Percentiles rank a stretch among this genome's conserved stretches.
These are phyloP conservation scores for Peucedramus taeniatus DNA, from an alignment of 2,113 vertebrate species.

Conservation along the genomic window DNA sequence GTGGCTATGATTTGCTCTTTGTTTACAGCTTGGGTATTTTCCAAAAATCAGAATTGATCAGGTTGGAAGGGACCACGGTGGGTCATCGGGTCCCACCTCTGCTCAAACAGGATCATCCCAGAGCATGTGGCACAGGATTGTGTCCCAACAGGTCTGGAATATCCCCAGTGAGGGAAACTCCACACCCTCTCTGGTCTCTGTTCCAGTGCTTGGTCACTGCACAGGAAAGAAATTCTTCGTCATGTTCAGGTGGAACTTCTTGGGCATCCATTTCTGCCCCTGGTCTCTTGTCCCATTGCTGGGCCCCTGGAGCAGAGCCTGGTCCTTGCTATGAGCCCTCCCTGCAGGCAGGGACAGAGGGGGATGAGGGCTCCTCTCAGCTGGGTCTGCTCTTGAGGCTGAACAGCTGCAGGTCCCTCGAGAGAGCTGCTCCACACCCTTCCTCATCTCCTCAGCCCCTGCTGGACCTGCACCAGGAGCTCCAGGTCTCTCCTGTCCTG, in stretches of 20 bases:
- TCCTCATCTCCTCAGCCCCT: background rate
- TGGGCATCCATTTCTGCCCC: background rate
- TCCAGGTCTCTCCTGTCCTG: background rate
- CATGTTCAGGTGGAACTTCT: background rate
- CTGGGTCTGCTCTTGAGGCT: background rate
- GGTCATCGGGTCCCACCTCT: background rate
- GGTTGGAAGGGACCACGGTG: background rate
- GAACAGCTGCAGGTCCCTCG: background rate
- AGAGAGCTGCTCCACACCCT: background rate
- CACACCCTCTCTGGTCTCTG: background rate
- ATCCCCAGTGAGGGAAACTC: background rate
- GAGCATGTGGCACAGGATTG: background rate
- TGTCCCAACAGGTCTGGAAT: background rate
- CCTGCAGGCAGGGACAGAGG: background rate
- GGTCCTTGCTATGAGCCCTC: background rate
- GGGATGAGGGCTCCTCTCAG: background rate
- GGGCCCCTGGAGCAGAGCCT: background rate
- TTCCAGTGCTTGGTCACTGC: background rate
- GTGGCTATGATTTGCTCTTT: background rate
- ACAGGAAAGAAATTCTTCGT: background rate
- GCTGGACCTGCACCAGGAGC: background rate
- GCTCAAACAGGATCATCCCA: background rate
- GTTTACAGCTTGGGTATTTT: background rate
- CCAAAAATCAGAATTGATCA: background rate
- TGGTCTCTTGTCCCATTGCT: background rate